Conservation (phyloP, 2,888 invertebrate species). For the Cosmia trapezina region DNA sequence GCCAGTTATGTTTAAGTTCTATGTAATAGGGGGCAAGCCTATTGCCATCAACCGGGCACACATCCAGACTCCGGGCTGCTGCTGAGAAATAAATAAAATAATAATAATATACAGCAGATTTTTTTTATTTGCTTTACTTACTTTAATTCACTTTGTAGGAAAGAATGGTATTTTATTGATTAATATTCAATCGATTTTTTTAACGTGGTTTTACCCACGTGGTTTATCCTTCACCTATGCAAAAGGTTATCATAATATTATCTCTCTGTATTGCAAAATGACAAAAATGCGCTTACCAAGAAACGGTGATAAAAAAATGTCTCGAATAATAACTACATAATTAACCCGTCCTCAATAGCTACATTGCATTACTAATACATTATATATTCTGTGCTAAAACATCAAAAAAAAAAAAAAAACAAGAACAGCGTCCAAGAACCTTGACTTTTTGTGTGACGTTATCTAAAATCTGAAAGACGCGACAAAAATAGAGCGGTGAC, state of each 20-base stretch:
- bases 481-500: constrained; percentile 32
- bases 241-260: not conserved
- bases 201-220: constrained; percentile 3
- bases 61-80: too few relatives aligned
- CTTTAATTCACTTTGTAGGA: too few relatives aligned
- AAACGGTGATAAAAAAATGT: not conserved
- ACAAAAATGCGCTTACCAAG: not conserved
- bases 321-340: not conserved
- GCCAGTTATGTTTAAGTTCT: too few relatives aligned
- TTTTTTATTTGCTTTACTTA: too few relatives aligned
- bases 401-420: not conserved
- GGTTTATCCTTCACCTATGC: too few relatives aligned
- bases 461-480: constrained; percentile 14
- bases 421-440: constrained; percentile 17
- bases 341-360: not conserved
- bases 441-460: constrained; percentile 29
- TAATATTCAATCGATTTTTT: not conserved
- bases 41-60: too few relatives aligned
- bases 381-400: too few relatives aligned
- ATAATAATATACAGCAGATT: too few relatives aligned
- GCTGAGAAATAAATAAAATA: too few relatives aligned
- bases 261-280: not conserved
- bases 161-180: too few relatives aligned
- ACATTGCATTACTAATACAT: not conserved
- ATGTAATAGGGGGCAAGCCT: too few relatives aligned